Base-by-base conservation (phyloP, 2,888 invertebrate genomes). In the Sinelater perroti region DNA sequence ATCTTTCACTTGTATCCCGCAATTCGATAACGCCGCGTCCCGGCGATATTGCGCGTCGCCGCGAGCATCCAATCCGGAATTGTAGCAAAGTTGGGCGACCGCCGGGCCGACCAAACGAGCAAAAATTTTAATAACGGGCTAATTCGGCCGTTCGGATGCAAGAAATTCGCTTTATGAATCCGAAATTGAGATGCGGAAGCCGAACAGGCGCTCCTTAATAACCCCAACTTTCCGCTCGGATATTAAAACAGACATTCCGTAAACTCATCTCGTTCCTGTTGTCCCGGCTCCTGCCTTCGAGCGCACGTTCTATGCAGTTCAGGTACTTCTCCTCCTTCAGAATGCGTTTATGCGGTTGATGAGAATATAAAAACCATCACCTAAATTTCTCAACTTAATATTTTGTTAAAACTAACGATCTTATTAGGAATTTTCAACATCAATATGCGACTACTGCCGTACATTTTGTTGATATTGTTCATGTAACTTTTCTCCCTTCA, bases 211-310 rank as follows among this genome's bases (percentile, higher is more conserved):
- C 46, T 61, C 57, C 63, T 65, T 63, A 66, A 66, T 66, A 67
- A 64, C 63, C 62, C 44, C 28, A 50, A 59, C 64, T 62, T 56
- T 53, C 49, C 61, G 60, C 50, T 56, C 56, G 60, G 63, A 63
- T 63, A 66, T 66, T 65, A 67, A 66, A 65, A 58, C 61, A 57
- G 66, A 60, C 67, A 61, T 67, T 64, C 51, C 62, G 62, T 53
- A 65, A 67, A 61, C 63, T 63, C 63, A 62, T 59, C 62, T 59
- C 57, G 62, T 62, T 62, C n/a, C n/a, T n/a, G n/a, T n/a, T n/a
- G n/a, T n/a, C n/a, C n/a, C n/a, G n/a, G n/a, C n/a, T n/a, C n/a
- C n/a, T n/a, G n/a, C n/a, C n/a, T n/a, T n/a, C n/a, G n/a, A n/a
- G n/a, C n/a, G n/a, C n/a, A n/a, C n/a, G n/a, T n/a, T n/a, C n/a